Percentiles rank a stretch among this genome's conserved stretches.
Conservation (phyloP, 1,140 invertebrate genomes). For the Calycopis cecrops region DNA sequence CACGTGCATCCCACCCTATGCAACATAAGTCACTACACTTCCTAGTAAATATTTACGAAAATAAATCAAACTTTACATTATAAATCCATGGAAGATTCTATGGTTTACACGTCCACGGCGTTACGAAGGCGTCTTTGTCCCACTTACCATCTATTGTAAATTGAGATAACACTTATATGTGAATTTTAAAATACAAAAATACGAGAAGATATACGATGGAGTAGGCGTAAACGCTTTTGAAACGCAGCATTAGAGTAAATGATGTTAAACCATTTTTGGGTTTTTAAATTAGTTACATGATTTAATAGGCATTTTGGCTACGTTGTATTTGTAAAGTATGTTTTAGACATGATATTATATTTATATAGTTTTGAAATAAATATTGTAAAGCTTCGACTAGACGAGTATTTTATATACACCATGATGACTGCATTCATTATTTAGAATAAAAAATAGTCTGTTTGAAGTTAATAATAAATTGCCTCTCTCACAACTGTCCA, state of each 20-base stretch:
- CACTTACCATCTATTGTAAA: background rate
- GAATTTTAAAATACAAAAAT: background rate
- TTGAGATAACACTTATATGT: conserved; percentile 1
- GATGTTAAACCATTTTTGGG: background rate
- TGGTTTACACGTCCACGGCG: background rate
- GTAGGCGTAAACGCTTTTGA: conserved; percentile 7
- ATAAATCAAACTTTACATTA: too few relatives aligned
- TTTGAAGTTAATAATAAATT: too few relatives aligned
- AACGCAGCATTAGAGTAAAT: background rate
- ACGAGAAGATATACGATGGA: background rate
- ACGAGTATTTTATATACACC: too few relatives aligned
- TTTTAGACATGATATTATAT: too few relatives aligned
- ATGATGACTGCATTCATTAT: too few relatives aligned
- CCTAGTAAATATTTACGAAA: too few relatives aligned
- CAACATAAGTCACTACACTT: too few relatives aligned
- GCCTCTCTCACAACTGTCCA: too few relatives aligned
- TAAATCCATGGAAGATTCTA: background rate
- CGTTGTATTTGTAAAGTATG: background rate
- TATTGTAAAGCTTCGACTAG: too few relatives aligned
- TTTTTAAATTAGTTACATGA: conserved; percentile 3
- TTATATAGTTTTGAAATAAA: too few relatives aligned
- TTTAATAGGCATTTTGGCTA: background rate
- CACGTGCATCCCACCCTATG: too few relatives aligned
- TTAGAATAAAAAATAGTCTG: too few relatives aligned
- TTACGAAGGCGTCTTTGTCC: background rate